Base-by-base conservation (phyloP, 2,113 vertebrate genomes). In the Irena cyanogastra region DNA sequence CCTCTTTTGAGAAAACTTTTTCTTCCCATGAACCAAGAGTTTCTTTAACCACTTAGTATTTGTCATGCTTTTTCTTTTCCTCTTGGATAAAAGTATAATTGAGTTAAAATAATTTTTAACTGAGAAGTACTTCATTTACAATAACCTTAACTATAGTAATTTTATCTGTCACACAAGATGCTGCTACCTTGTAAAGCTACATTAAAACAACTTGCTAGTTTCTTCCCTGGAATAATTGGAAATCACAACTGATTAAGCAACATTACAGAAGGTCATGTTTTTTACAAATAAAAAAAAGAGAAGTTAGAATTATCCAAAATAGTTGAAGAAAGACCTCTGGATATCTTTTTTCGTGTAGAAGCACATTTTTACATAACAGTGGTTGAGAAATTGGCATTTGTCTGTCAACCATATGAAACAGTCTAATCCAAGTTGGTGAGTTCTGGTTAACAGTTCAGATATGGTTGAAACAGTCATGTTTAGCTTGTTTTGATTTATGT, bases 121-220 rank as follows among this genome's bases (percentile, higher is more conserved):
- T 93, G 71, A 89, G 76, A 54, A 89, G 35, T 80, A 45, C 66
- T 93, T 94, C 9, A 83, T 95, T 96, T 93, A 57, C 44, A 95
- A n/a, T 64, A 89, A 75, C 18, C 47, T 31, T 83, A 84, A 75
- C 52, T 71, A 22, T 39, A 64, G 31, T 74, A 53, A 94, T 95
- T 95, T 92, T 90, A 33, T 94, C 83, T 93, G 71, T 91, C 77
- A 78, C 33, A 94, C 71, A 93, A 66, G 27, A 63, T 61, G 41
- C 64, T 92, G 18, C 79, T 93, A 71, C 57, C 47, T 82, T 91
- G 27, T 81, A 84, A 92, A 83, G 8, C 49, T 57, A 27, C 23
- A 28, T 83, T 47, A 30, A 47, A 69, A 88, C 94, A 93, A 54
- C 47, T 35, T 61, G 9, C 26, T 63, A 47, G 75, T 96, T 75